Evolutionary conservation across 1,140 invertebrate species (phyloP).

Genomic region (Trichonephila inaurata): DNA sequence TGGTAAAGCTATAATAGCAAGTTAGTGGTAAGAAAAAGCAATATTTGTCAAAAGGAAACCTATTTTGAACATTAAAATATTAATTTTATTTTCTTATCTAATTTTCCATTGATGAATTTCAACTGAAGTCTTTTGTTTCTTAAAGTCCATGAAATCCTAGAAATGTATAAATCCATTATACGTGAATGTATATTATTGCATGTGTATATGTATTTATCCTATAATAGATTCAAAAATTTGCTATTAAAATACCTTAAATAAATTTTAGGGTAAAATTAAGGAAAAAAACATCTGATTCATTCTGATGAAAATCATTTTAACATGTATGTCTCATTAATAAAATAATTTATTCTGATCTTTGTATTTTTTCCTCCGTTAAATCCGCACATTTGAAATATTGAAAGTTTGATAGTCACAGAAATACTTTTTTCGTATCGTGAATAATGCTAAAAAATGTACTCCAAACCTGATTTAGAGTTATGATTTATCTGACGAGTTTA

Average conservation of each 20-base stretch:
- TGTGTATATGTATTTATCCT: background rate
- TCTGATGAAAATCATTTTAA: background rate
- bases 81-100: background rate
- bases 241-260: background rate
- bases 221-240: background rate
- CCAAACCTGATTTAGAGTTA: too few species aligned
- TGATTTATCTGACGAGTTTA: too few species aligned
- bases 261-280: background rate
- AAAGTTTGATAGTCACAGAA: too few species aligned
- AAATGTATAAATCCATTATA: background rate
- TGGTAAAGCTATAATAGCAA: too few species aligned
- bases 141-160: background rate
- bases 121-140: background rate
- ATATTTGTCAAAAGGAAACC: too few species aligned
- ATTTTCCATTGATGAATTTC: background rate
- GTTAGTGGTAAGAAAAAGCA: too few species aligned
- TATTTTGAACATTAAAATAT: background rate
- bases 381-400: too few species aligned
- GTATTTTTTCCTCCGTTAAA: background rate
- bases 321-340: slow-evolving; percentile 9
- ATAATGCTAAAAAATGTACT: too few species aligned
- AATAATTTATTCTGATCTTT: slow-evolving; percentile 33
- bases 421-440: too few species aligned
- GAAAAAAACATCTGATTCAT: background rate
- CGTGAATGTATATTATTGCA: background rate